phyloP scores from a whole-genome alignment of 2,888 invertebrate species.

The Coleophora deauratella region DNA sequence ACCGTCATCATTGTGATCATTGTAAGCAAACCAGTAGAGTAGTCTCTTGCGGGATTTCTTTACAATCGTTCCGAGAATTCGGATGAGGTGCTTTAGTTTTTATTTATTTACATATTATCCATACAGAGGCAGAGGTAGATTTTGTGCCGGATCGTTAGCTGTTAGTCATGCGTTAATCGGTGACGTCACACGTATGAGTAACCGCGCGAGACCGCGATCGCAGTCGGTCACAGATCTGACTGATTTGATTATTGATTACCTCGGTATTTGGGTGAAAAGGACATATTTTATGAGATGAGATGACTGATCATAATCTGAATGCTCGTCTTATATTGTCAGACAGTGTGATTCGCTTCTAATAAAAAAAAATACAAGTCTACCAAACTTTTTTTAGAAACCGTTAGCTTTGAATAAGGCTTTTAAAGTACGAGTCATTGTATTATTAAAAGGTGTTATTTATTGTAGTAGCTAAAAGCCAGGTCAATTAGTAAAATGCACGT shows the following conservation, averaged over 20 bases:
- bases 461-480: too few relatives aligned
- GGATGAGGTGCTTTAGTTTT: neutral
- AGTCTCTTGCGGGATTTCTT: constrained; percentile 26
- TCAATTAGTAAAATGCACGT: too few relatives aligned
- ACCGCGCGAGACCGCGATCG: constrained; percentile 37
- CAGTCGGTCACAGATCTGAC: constrained; percentile 36
- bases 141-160: constrained; percentile 35
- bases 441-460: too few relatives aligned
- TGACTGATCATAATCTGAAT: constrained; percentile 15
- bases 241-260: too few relatives aligned
- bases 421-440: too few relatives aligned
- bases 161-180: constrained; percentile 56
- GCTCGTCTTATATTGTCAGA: constrained; percentile 5
- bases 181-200: constrained; percentile 65
- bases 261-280: constrained; percentile 43
- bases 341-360: too few relatives aligned
- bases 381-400: too few relatives aligned
- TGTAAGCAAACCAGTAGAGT: constrained; percentile 4
- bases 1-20: neutral
- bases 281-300: constrained; percentile 29
- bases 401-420: too few relatives aligned
- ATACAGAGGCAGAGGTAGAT: constrained; percentile 21
- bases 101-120: constrained; percentile 16
- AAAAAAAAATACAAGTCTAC: too few relatives aligned
- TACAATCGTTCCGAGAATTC: constrained; percentile 20